Percentiles rank a stretch among this genome's conserved stretches.
These are phyloP conservation scores for Ranitomeya imitator DNA, from an alignment of 2,113 vertebrate species.

Conservation along the genomic window DNA sequence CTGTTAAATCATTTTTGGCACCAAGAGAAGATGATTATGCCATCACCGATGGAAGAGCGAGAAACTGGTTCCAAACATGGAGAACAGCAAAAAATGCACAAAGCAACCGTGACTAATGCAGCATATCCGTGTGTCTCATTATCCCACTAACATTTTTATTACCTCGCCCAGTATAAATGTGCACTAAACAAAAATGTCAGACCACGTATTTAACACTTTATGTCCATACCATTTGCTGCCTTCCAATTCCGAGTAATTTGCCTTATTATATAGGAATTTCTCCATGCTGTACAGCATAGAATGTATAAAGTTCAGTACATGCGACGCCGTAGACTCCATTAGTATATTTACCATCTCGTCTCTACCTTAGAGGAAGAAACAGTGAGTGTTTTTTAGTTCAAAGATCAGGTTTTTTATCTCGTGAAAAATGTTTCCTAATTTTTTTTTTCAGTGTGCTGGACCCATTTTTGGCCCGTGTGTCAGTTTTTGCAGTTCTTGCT, in stretches of 20 bases:
- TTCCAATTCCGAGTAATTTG: not conserved
- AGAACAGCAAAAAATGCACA: not conserved
- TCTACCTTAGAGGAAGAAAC: not conserved
- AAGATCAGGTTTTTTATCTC: no score
- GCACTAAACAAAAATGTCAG: not conserved
- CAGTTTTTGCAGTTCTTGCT: no score
- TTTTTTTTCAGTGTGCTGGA: no score
- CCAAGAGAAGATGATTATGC: not conserved
- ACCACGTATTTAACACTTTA: not conserved
- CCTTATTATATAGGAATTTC: not conserved
- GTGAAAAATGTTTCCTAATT: no score
- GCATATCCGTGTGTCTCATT: no score
- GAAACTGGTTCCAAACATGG: not conserved
- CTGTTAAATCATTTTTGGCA: conserved; percentile 20
- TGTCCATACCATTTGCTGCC: not conserved
- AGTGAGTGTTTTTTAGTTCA: not conserved
- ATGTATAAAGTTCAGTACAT: not conserved
- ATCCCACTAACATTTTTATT: not conserved
- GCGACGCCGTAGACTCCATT: not conserved
- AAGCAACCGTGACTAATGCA: not conserved
- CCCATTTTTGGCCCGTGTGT: no score
- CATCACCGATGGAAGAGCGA: not conserved
- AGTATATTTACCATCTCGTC: not conserved
- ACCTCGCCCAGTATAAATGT: not conserved
- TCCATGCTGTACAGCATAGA: not conserved